These are phyloP conservation scores for Augiades crinisus DNA, from an alignment of 2,888 invertebrate genomes.

Conservation along the genomic window DNA sequence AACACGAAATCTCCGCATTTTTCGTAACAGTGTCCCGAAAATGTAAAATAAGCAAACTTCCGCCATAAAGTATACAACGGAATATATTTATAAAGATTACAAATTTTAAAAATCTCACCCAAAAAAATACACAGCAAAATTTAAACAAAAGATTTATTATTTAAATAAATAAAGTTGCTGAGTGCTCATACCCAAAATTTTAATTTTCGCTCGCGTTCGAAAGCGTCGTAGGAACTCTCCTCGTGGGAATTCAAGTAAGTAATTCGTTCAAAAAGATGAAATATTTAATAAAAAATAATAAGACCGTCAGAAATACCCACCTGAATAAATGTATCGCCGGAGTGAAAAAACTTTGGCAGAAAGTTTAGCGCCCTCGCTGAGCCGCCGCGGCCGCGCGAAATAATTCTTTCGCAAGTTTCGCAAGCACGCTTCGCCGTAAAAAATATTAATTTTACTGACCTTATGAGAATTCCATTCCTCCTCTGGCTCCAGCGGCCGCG, in stretches of 20 bases:
- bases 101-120: no score
- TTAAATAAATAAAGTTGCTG: no score
- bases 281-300: no score
- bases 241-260: no score
- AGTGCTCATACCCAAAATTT: no score
- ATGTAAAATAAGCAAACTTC: background rate
- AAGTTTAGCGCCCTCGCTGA: no score
- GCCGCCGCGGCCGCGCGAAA: background rate
- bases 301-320: no score
- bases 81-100: background rate
- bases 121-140: background rate
- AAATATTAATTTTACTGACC: conserved; percentile 2
- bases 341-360: background rate
- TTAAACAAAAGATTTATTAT: no score
- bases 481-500: background rate
- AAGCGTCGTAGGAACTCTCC: no score
- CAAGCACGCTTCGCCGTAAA: background rate
- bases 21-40: background rate
- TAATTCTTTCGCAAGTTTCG: background rate
- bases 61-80: background rate
- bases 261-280: no score
- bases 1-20: background rate
- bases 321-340: no score
- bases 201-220: no score
- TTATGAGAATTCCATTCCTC: background rate